Base-by-base conservation (phyloP, 2,888 invertebrate species). In the Hypsopygia costalis region DNA sequence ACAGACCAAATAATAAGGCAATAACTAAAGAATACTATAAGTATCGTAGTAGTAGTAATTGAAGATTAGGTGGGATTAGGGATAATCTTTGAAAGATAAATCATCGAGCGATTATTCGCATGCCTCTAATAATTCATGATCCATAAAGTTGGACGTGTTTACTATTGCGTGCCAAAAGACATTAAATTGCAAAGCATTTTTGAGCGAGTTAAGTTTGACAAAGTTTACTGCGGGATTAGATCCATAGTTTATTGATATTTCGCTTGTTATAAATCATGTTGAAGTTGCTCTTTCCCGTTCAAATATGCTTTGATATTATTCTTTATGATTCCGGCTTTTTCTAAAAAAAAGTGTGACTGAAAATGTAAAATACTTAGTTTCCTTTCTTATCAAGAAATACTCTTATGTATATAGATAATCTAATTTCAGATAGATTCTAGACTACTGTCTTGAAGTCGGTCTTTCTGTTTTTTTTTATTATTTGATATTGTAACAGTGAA, bases 91-190 rank as follows among this genome's bases (percentile, higher is more conserved):
- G 16, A 30, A 12, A 33, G 11, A 30, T 27, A 47, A 55, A 62
- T 56, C 51, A 25, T 48, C 47, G 51, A 11, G 30, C 11, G 21
- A 22, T 11, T n/a, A 28, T 2, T 11, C 36, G 29, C 21, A 11
- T 30, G 21, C 30, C 31, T 51, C 59, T 65, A 58, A 43, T 38
- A 34, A 32, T 61, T 32, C 9, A 16, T 2, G 10, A 20, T 20
- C 12, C 27, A 44, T 49, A 16, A 16, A 3, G 16, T 60, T 65
- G 60, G 57, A 46, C 51, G 46, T 38, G 36, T 44, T 46, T 41
- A 51, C 73, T 71, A 76, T 69, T 73, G 69, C 68, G 66, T 72
- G 80, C 77, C 82, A 81, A 85, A 82, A 82, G 83, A 82, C 81
- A 83, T 73, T 67, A 57, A 62, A 51, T 55, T 56, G 43, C 49